Evolutionary conservation across 2,113 vertebrate genomes (phyloP).

Genomic region (Tympanuchus pallidicinctus): DNA sequence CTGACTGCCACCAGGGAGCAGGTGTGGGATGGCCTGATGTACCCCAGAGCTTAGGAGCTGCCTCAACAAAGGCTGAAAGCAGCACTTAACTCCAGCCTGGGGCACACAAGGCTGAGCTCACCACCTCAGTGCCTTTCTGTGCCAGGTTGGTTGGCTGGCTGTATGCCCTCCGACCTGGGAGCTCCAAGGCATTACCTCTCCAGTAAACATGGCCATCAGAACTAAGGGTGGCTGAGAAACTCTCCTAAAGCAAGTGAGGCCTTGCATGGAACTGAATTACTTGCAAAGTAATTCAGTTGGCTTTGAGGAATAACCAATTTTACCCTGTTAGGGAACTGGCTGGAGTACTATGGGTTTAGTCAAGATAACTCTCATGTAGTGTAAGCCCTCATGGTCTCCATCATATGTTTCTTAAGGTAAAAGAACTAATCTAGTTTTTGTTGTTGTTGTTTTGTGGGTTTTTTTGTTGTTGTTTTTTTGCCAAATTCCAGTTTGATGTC

Average conservation of each 20-base stretch:
- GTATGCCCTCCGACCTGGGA: background rate
- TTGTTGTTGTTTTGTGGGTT: too few species aligned
- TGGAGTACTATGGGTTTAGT: background rate
- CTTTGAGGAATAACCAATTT: background rate
- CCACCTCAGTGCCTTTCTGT: fast-evolving
- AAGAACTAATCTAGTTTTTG: background rate
- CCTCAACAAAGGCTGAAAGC: background rate
- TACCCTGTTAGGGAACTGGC: background rate
- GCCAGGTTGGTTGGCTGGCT: fast-evolving
- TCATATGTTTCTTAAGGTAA: background rate
- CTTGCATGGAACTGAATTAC: background rate
- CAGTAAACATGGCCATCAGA: background rate
- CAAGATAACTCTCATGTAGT: background rate
- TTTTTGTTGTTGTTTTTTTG: background rate
- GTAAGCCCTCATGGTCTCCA: background rate
- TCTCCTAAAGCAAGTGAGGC: background rate
- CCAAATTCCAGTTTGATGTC: background rate
- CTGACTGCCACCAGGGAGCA: background rate
- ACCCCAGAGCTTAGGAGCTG: background rate
- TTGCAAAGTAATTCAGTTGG: background rate
- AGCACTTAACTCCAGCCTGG: background rate
- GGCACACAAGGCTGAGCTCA: background rate
- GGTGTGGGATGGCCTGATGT: background rate
- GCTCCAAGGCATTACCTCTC: background rate
- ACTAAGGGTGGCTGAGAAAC: background rate